A percentile compares a stretch with the other conserved stretches of the same genome.
These are phyloP conservation scores for Perizoma flavofasciatum DNA, from an alignment of 2,888 invertebrate species.

Conservation along the genomic window DNA sequence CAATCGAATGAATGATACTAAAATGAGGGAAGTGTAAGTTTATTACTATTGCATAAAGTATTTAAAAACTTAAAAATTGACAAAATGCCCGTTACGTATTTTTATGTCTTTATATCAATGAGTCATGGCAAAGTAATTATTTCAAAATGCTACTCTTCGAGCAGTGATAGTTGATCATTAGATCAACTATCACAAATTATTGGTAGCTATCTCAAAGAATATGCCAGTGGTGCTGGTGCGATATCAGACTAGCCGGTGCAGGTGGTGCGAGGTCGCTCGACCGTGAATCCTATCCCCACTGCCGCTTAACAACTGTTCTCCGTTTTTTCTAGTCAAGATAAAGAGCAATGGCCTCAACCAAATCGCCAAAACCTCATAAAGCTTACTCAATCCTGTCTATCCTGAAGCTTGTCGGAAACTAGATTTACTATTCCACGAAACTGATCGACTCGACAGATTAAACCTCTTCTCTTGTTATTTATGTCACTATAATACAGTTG, in stretches of 20 bases:
- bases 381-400: constrained; percentile 31
- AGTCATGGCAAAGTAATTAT: not conserved
- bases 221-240: constrained; percentile 37
- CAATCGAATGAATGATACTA: constrained; percentile 36
- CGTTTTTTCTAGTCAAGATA: constrained; percentile 64
- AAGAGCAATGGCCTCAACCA: constrained; percentile 71
- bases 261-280: constrained; percentile 74
- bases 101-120: no score
- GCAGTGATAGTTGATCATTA: no score
- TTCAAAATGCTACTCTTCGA: no score
- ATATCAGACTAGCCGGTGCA: constrained; percentile 55
- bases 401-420: constrained; percentile 28
- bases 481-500: not conserved
- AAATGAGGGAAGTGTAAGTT: constrained; percentile 71
- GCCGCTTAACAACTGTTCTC: constrained; percentile 69
- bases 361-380: constrained; percentile 42
- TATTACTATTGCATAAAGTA: constrained; percentile 56
- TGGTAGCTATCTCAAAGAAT: no score
- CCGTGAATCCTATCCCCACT: constrained; percentile 74
- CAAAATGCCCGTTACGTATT: constrained; percentile 9
- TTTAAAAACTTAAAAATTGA: constrained; percentile 20
- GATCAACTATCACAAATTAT: no score
- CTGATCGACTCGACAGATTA: constrained; percentile 32
- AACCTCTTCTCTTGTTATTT: constrained; percentile 4
- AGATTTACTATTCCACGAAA: constrained; percentile 28